Base-by-base conservation (phyloP, 2,888 invertebrate species). In the Itoplectis maculator region DNA sequence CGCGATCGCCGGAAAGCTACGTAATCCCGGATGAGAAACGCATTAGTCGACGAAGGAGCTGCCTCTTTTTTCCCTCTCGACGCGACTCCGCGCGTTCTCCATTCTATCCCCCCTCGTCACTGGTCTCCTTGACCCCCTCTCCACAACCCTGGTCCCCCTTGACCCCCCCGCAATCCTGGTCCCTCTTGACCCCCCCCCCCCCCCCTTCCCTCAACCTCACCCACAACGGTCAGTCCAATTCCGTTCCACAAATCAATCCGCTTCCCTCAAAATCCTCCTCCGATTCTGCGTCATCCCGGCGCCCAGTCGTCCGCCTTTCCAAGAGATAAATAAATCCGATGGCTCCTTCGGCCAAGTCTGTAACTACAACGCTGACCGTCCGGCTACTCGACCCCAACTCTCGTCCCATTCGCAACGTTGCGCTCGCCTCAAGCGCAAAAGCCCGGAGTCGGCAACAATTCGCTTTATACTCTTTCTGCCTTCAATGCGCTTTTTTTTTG, bases 11-110 rank as follows among this genome's bases (percentile, higher is more conserved):
- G 40, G 79, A 74, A 75, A 72, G 81, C 79, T 75, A 80, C 72
- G 89, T 90, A 89, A 90, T 91, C 89, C 88, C 87, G 87, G 88
- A 89, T 90, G 89, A 88, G 89, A 89, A 90, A 90, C 88, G 90
- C 90, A 90, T 90, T 90, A 90, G 90, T 89, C 88, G 88, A 88
- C 68, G 79, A 74, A 74, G 70, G 54, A 79, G 77, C 63, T 75
- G 80, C 77, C 73, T n/a, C n/a, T 77, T 66, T 69, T 59, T 74
- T 35, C 18, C 79, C 35, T 42, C 15, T n/a, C 35, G 29, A 65
- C 42, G 70, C 40, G 70, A 40, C 65, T 54, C 15, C 35, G 2
- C 35, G 56, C 70, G 20, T 35, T 40, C 45, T 6, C 13, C 23
- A 56, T 29, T 47, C 42, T 61, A 42, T 37, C 9, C 37, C 45